Conservation (phyloP, 2,113 vertebrate genomes). For the Eleginops maclovinus region DNA sequence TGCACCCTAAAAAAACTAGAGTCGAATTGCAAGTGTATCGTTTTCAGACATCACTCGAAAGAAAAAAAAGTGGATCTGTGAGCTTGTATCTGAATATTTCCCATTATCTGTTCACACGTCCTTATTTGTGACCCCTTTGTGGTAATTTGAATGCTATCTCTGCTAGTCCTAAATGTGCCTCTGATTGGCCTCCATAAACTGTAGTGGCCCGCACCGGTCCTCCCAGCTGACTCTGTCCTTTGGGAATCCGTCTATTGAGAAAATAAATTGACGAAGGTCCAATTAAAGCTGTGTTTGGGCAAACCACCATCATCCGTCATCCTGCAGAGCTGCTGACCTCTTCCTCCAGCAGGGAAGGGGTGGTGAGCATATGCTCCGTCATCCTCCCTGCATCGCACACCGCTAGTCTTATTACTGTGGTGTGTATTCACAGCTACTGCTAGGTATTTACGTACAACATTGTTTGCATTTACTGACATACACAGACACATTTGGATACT, state of each 20-base stretch:
- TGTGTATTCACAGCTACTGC: background rate
- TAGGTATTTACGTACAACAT: background rate
- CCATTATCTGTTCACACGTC: background rate
- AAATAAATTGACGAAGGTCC: slow-evolving; percentile 52
- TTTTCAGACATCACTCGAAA: background rate
- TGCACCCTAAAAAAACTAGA: slow-evolving; percentile 12
- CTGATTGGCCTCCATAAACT: background rate
- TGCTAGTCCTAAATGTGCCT: background rate
- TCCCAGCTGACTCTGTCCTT: slow-evolving; percentile 6
- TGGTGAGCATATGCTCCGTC: slow-evolving; percentile 46
- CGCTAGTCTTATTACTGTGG: background rate
- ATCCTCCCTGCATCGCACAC: background rate
- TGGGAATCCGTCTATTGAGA: slow-evolving; percentile 7
- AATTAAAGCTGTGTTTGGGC: slow-evolving; percentile 48
- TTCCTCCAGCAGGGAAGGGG: slow-evolving; percentile 38
- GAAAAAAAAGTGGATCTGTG: background rate
- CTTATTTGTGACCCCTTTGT: slow-evolving; percentile 4
- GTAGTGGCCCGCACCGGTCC: background rate
- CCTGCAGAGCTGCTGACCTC: slow-evolving; percentile 31
- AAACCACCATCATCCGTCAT: slow-evolving; percentile 53
- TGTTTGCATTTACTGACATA: background rate
- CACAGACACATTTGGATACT: background rate
- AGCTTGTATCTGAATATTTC: background rate
- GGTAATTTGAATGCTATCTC: background rate
- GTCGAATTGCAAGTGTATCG: background rate